A percentile compares a stretch with the other conserved stretches of the same genome.
Conservation (phyloP, 2,113 vertebrate species). For the Cololabis saira region DNA sequence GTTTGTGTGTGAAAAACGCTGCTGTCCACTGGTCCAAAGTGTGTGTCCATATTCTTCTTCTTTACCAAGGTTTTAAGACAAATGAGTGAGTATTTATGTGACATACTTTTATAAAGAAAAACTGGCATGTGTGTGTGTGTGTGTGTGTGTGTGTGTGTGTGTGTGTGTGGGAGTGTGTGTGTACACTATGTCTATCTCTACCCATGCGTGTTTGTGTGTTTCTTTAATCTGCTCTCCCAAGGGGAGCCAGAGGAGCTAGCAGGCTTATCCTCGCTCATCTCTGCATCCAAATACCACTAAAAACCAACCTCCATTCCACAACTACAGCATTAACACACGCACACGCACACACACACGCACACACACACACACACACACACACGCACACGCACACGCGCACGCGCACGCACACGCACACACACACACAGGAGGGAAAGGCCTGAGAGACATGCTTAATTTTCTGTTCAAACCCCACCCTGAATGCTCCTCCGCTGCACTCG, state of each 20-base stretch:
- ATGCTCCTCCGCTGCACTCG: constrained; percentile 32
- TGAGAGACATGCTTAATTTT: constrained; percentile 65
- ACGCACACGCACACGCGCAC: constrained; percentile 20
- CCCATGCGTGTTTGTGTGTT: constrained; percentile 45
- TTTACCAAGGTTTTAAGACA: constrained; percentile 31
- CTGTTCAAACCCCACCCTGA: constrained; percentile 48
- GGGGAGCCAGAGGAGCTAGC: constrained; percentile 72
- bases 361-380: constrained; percentile 26
- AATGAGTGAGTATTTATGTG: constrained; percentile 49
- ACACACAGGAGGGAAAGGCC: constrained; percentile 40
- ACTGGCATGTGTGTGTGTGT: constrained; percentile 22
- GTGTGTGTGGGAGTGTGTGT: constrained; percentile 31
- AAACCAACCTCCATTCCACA: constrained; percentile 80
- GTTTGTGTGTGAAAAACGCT: background rate
- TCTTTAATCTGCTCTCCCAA: constrained; percentile 75
- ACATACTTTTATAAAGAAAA: constrained; percentile 34
- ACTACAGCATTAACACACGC: constrained; percentile 65
- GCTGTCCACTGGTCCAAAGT: constrained; percentile 14
- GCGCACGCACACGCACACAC: constrained; percentile 16
- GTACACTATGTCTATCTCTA: constrained; percentile 21
- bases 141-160: constrained; percentile 41
- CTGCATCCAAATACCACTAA: constrained; percentile 77
- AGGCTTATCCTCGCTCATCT: constrained; percentile 79
- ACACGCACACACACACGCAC: constrained; percentile 10
- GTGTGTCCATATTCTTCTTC: constrained; percentile 19